Evolutionary conservation across 1,140 invertebrate genomes (phyloP).

Genomic region (Drosophila truncata): DNA sequence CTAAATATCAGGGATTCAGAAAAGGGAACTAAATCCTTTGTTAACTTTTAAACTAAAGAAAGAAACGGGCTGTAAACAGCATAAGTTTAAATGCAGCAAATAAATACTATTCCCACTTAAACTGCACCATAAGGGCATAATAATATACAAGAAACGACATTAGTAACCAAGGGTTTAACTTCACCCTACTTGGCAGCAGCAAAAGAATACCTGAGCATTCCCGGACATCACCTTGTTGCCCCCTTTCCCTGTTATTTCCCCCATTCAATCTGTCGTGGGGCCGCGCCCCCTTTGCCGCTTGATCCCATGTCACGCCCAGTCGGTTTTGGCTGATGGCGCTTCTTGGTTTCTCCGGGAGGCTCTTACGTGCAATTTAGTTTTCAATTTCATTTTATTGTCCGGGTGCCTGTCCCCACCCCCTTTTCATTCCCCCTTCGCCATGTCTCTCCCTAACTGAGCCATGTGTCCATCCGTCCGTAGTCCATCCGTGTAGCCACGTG

Average conservation of each 20-base stretch:
- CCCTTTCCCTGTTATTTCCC: background rate
- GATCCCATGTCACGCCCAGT: slow-evolving; percentile 57
- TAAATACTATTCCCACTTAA: background rate
- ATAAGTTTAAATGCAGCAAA: background rate
- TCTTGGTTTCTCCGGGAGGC: slow-evolving; percentile 27
- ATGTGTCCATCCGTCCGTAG: background rate
- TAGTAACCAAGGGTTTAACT: background rate
- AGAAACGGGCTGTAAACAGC: too few relatives aligned
- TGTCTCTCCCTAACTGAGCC: slow-evolving; percentile 4
- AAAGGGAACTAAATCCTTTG: accelerated
- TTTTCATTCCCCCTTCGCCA: background rate
- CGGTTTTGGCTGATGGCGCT: slow-evolving; percentile 31
- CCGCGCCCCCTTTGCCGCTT: slow-evolving; percentile 30
- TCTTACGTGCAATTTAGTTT: slow-evolving; percentile 77
- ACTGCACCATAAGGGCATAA: background rate
- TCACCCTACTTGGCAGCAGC: background rate
- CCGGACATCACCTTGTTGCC: background rate
- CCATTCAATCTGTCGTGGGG: background rate
- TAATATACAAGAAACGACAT: background rate
- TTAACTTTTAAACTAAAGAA: background rate
- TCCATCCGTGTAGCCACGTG: slow-evolving; percentile 12
- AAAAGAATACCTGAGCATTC: background rate
- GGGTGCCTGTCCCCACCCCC: background rate
- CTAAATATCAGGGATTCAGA: background rate
- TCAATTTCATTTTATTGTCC: slow-evolving; percentile 75